phyloP scores from a whole-genome alignment of 2,113 vertebrate genomes.

The Neogobius melanostomus region DNA sequence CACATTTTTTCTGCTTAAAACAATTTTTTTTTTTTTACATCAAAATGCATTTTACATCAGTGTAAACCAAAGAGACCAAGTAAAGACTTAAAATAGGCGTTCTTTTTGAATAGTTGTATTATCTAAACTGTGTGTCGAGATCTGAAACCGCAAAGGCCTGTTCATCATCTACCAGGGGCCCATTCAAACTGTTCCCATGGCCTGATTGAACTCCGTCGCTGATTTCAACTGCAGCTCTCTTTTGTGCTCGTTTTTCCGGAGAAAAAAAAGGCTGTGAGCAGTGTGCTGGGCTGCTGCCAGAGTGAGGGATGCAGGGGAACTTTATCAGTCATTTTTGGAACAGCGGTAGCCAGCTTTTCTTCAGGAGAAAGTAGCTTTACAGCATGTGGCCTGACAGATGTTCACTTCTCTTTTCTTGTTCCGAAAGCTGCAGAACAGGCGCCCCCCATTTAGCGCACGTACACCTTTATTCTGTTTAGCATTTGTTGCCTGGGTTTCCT shows the following conservation, averaged over 20 bases:
- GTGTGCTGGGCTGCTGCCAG: conserved; percentile 5
- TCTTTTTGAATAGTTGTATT: too few relatives aligned
- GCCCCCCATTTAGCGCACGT: not conserved
- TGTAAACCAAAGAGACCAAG: too few relatives aligned
- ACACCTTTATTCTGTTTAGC: not conserved
- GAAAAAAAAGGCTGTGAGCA: not conserved
- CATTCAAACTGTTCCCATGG: conserved; percentile 13
- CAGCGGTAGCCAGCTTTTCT: not conserved
- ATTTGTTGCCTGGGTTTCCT: not conserved
- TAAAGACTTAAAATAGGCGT: too few relatives aligned
- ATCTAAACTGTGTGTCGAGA: not conserved
- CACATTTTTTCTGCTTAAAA: too few relatives aligned
- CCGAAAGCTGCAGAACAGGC: not conserved
- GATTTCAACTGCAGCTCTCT: conserved; percentile 2
- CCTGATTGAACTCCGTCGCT: conserved; percentile 14
- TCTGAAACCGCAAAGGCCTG: not conserved
- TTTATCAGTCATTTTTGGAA: conserved; percentile 2
- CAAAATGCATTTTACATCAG: too few relatives aligned
- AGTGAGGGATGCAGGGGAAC: not conserved
- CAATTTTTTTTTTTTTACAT: too few relatives aligned
- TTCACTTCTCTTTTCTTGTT: not conserved
- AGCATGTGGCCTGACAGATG: not conserved
- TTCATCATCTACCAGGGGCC: conserved; percentile 19
- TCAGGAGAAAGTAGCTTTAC: not conserved
- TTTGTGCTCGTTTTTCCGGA: conserved; percentile 1